These are phyloP conservation scores for Jaculus jaculus DNA, from an alignment of 2,113 vertebrate species.

Conservation along the genomic window DNA sequence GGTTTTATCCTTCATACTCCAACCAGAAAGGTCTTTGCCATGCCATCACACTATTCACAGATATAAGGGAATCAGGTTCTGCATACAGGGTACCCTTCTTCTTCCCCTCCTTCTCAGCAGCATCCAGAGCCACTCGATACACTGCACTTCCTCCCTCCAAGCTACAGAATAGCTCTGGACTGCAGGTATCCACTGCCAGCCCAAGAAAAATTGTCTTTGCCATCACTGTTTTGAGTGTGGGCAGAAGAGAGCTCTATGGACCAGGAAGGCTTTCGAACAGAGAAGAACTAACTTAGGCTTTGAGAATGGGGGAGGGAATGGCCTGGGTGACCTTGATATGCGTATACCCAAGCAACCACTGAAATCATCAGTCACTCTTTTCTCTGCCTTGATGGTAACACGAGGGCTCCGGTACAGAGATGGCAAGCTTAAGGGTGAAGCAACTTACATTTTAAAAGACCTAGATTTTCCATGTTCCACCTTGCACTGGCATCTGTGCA, in stretches of 20 bases:
- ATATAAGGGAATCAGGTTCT: background rate
- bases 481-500: background rate
- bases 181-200: background rate
- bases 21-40: background rate
- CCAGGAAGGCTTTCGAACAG: background rate
- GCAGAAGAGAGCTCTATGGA: background rate
- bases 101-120: background rate
- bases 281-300: background rate
- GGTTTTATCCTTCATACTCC: background rate
- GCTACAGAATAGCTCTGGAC: background rate
- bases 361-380: background rate
- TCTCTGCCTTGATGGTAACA: background rate
- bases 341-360: accelerated
- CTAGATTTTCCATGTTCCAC: background rate
- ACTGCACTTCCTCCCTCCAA: background rate
- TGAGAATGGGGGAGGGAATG: background rate
- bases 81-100: accelerated
- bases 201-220: background rate
- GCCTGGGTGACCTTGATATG: background rate
- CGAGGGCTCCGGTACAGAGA: background rate
- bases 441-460: background rate
- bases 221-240: background rate
- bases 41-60: background rate
- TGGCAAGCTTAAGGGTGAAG: background rate
- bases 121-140: accelerated